These are phyloP conservation scores for Brassicogethes aeneus DNA, from an alignment of 2,888 invertebrate genomes.

Conservation along the genomic window DNA sequence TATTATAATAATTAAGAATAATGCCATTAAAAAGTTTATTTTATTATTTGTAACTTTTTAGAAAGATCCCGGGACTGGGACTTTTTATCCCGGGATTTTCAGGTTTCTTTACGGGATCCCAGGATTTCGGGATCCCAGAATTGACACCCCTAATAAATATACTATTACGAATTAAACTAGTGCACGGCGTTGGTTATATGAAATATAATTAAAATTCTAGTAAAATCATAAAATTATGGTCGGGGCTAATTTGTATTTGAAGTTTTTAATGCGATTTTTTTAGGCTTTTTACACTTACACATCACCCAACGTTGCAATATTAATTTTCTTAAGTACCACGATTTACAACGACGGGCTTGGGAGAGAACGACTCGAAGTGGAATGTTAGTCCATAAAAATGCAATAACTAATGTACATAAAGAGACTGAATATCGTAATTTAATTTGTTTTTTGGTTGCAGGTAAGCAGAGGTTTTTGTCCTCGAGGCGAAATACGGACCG, in stretches of 20 bases:
- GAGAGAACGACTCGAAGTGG: slow-evolving; percentile 21
- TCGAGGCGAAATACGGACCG: neutral
- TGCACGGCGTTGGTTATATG: too few relatives aligned
- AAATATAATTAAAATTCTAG: too few relatives aligned
- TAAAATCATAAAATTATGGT: too few relatives aligned
- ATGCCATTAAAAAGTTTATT: too few relatives aligned
- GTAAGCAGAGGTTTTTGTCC: slow-evolving; percentile 13
- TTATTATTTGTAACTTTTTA: too few relatives aligned
- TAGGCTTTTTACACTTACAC: slow-evolving; percentile 17
- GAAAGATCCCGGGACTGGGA: too few relatives aligned
- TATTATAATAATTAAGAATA: too few relatives aligned
- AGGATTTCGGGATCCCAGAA: too few relatives aligned
- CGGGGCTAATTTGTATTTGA: slow-evolving; percentile 17
- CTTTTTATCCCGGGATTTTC: too few relatives aligned
- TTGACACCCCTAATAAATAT: too few relatives aligned
- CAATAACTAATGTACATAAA: slow-evolving; percentile 30
- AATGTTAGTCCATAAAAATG: slow-evolving; percentile 32
- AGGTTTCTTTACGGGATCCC: too few relatives aligned
- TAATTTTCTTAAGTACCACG: slow-evolving; percentile 28
- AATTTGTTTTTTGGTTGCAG: slow-evolving; percentile 27
- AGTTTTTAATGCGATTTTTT: slow-evolving; percentile 13
- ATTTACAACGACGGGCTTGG: slow-evolving; percentile 25
- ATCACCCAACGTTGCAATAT: slow-evolving; percentile 19
- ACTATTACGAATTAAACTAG: too few relatives aligned
- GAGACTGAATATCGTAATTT: slow-evolving; percentile 27